Conservation (phyloP, 2,797 vertebrate genomes). For the Podarcis siculus region DNA sequence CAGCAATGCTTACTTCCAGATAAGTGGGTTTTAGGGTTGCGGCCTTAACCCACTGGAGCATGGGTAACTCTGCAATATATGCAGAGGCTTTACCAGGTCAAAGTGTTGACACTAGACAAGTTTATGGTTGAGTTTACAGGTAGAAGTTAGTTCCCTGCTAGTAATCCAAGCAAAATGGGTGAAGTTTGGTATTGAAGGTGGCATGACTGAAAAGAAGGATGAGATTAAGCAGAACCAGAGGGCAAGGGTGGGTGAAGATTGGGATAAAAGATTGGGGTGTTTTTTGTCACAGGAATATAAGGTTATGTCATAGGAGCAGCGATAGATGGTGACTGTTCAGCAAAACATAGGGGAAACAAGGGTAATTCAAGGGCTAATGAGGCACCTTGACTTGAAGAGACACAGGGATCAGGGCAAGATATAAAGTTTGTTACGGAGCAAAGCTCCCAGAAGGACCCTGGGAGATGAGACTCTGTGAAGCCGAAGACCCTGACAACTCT, state of each 20-base stretch:
- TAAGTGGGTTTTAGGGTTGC: background rate
- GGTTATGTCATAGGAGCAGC: background rate
- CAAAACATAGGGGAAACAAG: background rate
- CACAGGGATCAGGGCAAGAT: background rate
- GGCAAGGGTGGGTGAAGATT: background rate
- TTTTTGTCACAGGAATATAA: background rate
- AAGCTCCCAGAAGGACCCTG: background rate
- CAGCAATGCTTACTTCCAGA: background rate
- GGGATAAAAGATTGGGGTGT: background rate
- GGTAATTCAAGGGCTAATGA: background rate
- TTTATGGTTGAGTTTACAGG: background rate
- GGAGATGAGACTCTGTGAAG: conserved; percentile 24
- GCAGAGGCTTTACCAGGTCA: background rate
- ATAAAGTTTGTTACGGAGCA: background rate
- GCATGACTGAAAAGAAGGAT: background rate
- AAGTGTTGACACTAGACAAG: background rate
- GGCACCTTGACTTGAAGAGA: background rate
- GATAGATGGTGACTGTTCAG: background rate
- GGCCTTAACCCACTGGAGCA: background rate
- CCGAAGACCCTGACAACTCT: conserved; percentile 20
- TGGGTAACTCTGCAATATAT: background rate
- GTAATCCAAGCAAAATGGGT: background rate
- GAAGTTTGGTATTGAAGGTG: background rate
- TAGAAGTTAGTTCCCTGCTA: background rate
- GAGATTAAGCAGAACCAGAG: background rate